A percentile compares a stretch with the other conserved stretches of the same genome.
Conservation (phyloP, 1,140 invertebrate genomes). For the Drosophila kanapiae region DNA sequence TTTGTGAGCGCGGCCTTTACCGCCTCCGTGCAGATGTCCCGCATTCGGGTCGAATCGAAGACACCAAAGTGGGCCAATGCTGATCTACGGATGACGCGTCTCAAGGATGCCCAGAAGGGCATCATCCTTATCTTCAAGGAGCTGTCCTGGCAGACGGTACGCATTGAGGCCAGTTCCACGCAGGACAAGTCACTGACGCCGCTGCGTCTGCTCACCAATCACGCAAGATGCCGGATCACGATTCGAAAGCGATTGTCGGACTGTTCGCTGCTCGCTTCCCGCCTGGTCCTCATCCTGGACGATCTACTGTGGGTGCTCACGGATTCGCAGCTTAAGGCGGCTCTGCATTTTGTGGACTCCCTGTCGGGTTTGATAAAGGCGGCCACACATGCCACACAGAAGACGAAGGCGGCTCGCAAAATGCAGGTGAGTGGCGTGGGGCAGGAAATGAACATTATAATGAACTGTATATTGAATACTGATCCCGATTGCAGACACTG, state of each 20-base stretch:
- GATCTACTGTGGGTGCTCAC: conserved; percentile 99
- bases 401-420: conserved; percentile 95
- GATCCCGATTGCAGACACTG: conserved; percentile 87
- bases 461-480: background rate
- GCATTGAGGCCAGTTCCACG: conserved; percentile 96
- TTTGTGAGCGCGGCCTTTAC: conserved; percentile 97
- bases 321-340: conserved; percentile 97
- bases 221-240: conserved; percentile 97
- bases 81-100: conserved; percentile 94
- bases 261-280: conserved; percentile 96
- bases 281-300: conserved; percentile 96
- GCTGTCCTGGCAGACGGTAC: conserved; percentile 97
- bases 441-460: background rate
- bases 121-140: conserved; percentile 99
- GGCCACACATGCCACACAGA: conserved; percentile 92
- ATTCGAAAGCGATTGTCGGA: conserved; percentile 96
- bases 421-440: conserved; percentile 88
- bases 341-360: conserved; percentile 96
- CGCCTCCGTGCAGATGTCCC: conserved; percentile 96
- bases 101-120: conserved; percentile 95
- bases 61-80: conserved; percentile 94
- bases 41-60: conserved; percentile 96
- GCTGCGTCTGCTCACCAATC: conserved; percentile 96
- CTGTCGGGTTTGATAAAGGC: conserved; percentile 93
- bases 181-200: conserved; percentile 94